A percentile compares a stretch with the other conserved stretches of the same genome.
Conservation (phyloP, 2,888 invertebrate species). For the Callyntrura guangdongensis region DNA sequence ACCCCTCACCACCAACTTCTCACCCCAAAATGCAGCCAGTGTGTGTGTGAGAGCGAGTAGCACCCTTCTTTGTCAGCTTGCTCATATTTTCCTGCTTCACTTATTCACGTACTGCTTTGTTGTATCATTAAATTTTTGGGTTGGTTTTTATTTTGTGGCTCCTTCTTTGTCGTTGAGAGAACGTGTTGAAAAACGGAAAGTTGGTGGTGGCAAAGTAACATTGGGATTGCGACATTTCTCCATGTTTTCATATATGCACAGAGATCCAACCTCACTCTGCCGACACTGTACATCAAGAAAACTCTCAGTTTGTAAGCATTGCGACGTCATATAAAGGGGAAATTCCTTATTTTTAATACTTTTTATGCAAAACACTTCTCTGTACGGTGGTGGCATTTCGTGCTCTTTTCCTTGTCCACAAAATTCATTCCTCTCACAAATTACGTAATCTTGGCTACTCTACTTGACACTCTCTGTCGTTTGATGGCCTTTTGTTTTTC, state of each 20-base stretch:
- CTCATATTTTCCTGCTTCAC: neutral
- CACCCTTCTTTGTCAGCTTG: conserved; percentile 40
- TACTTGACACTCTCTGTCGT: neutral
- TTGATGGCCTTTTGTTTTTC: conserved; percentile 9
- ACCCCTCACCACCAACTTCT: too few relatives aligned
- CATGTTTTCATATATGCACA: neutral
- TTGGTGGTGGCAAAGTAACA: neutral
- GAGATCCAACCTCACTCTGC: too few relatives aligned
- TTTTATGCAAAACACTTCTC: conserved; percentile 58
- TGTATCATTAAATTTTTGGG: conserved; percentile 21
- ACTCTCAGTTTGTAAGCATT: too few relatives aligned
- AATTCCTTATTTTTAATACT: conserved; percentile 59
- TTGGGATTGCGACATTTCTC: conserved; percentile 31
- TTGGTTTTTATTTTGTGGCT: too few relatives aligned
- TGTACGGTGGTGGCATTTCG: neutral
- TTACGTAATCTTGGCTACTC: conserved; percentile 58
- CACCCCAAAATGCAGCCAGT: too few relatives aligned
- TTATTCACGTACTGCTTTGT: conserved; percentile 4
- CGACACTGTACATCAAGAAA: neutral
- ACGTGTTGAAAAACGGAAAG: neutral
- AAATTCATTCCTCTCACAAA: conserved; percentile 33
- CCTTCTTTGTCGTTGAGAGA: too few relatives aligned
- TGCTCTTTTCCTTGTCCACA: neutral
- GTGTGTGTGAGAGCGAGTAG: too few relatives aligned
- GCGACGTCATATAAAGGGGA: too few relatives aligned